Conservation (phyloP, 53 echinoderm and acorn worm genomes). For the Zoroaster sp. region DNA sequence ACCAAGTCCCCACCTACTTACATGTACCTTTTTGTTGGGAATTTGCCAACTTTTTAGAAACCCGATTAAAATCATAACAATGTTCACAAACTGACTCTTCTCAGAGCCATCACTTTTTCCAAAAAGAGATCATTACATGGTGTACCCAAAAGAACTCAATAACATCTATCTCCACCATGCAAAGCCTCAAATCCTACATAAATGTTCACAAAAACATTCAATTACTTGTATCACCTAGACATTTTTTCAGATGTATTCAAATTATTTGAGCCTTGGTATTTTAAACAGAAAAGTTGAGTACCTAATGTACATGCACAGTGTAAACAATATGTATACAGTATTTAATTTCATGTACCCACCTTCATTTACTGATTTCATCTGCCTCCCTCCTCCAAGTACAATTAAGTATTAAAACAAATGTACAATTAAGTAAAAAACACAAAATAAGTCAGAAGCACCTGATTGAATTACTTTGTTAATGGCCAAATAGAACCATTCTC, state of each 20-base stretch:
- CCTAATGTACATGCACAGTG: neutral
- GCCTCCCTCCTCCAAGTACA: neutral
- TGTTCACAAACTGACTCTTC: neutral
- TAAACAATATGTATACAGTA: neutral
- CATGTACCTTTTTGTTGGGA: no score
- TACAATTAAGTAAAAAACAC: neutral
- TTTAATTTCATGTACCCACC: conserved; percentile 37
- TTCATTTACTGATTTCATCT: neutral
- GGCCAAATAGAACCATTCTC: conserved; percentile 22
- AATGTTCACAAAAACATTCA: no score
- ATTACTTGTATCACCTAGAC: no score
- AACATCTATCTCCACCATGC: no score
- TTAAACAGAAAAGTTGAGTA: neutral
- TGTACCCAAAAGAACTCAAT: no score
- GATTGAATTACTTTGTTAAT: conserved; percentile 52
- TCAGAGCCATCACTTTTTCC: no score
- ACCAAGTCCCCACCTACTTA: no score
- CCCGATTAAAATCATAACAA: conserved; percentile 5
- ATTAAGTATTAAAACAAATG: neutral
- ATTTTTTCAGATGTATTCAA: no score
- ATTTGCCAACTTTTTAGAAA: no score
- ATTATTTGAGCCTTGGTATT: neutral
- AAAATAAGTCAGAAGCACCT: conserved; percentile 8
- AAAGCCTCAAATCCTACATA: no score
- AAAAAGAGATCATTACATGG: no score